phyloP scores from a whole-genome alignment of 2,888 invertebrate species.

The Sminthurinus aureus region DNA sequence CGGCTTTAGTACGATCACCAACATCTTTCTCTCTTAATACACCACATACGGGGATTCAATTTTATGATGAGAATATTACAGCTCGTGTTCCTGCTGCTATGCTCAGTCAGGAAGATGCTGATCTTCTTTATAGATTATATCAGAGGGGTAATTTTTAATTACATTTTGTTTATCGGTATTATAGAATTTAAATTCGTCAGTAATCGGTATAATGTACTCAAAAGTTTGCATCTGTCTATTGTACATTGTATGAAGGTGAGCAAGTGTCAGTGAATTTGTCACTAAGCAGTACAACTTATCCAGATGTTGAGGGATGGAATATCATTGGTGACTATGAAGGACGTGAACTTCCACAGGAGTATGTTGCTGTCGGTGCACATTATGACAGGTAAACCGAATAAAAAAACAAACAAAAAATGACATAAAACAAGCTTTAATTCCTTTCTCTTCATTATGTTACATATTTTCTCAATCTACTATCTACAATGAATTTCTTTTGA shows the following conservation, averaged over 20 bases:
- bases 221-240: not conserved
- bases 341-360: constrained; percentile 64
- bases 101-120: constrained; percentile 81
- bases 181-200: not conserved
- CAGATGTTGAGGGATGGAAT: constrained; percentile 68
- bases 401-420: too few species aligned
- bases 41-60: constrained; percentile 79
- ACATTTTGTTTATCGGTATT: not conserved
- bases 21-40: constrained; percentile 79
- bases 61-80: constrained; percentile 68
- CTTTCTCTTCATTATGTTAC: too few species aligned
- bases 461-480: too few species aligned
- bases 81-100: constrained; percentile 74
- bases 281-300: not conserved
- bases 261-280: not conserved
- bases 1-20: constrained; percentile 74
- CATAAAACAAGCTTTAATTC: too few species aligned
- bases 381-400: constrained; percentile 71
- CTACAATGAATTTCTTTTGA: too few species aligned
- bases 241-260: not conserved
- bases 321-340: constrained; percentile 76
- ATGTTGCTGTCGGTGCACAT: constrained; percentile 82
- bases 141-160: constrained; percentile 65
- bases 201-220: not conserved
- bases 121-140: constrained; percentile 73